Base-by-base conservation (phyloP, 2,113 vertebrate species). In the Drymodes brunneopygia region DNA sequence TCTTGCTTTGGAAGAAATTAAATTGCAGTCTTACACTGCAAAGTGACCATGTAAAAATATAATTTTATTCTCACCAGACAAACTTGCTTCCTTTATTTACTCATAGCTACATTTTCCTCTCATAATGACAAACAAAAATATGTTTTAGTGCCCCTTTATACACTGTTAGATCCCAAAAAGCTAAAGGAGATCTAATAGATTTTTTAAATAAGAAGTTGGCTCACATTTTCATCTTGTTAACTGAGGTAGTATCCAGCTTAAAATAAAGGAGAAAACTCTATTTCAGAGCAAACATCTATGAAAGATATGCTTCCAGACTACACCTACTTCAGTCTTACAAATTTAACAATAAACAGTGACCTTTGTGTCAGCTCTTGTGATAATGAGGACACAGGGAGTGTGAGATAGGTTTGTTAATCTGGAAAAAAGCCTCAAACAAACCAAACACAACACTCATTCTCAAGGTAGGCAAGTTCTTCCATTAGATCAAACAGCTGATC, bases 1-100 rank as follows among this genome's bases (percentile, higher is more conserved):
- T 80, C 86, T 78, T 92, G 57, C 77, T 90, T 87, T 62, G 56
- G 86, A 92, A 94, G 44, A 83, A 91, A 90, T 85, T 61, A 87
- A 94, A 95, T 80, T 84, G 21, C 58, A 81, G 54, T 70, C 69
- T 80, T 79, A 90, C 12, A 65, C 61, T 75, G 62, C 25, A 66
- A 82, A 96, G 54, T 62, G 54, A 72, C 74, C 79, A 70, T 44
- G 28, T 51, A 70, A 85, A 95, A 89, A 91, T 38, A 61, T 11
- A 56, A 53, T 89, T 81, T 89, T 38, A 35, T 87, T 89, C 80
- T 84, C 74, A 67, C 23, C 31, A 67, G 9, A 64, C 22, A 80
- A 75, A 65, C 40, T 35, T 69, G 14, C 48, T 87, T 69, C 48
- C 28, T 92, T 71, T 60, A 87, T 87, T 81, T 94, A 86, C 61